phyloP scores from a whole-genome alignment of 2,797 vertebrate genomes.

The Rousettus madagascariensis region DNA sequence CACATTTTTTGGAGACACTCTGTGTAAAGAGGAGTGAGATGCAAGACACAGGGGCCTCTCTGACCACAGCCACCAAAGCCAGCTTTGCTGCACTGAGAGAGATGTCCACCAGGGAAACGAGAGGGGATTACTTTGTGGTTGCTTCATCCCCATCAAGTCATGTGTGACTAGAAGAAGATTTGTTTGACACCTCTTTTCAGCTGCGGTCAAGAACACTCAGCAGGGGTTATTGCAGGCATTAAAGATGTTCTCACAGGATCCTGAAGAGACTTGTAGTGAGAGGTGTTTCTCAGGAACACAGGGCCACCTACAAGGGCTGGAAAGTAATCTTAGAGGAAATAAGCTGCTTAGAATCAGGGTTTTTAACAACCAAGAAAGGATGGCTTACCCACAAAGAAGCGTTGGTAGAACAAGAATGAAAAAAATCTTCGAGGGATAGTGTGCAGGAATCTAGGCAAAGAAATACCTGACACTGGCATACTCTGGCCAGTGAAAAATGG shows the following conservation, averaged over 20 bases:
- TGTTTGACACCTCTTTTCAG: constrained; percentile 74
- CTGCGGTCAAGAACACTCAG: constrained; percentile 57
- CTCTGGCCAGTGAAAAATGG: neutral
- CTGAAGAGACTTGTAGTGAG: neutral
- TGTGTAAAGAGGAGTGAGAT: fast-evolving
- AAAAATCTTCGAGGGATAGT: neutral
- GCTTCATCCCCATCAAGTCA: neutral
- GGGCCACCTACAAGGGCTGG: neutral
- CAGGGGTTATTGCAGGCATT: constrained; percentile 39
- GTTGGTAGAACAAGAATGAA: neutral
- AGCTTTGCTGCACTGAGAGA: neutral
- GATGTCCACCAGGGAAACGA: fast-evolving
- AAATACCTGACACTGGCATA: neutral
- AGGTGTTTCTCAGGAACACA: neutral
- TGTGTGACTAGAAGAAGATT: constrained; percentile 62
- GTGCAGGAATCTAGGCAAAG: neutral
- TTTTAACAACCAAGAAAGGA: constrained; percentile 21
- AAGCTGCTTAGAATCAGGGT: constrained; percentile 18
- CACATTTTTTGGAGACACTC: neutral
- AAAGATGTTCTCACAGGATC: neutral
- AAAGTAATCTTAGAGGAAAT: constrained; percentile 14
- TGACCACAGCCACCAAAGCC: fast-evolving
- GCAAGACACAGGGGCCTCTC: neutral
- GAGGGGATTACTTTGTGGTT: neutral
- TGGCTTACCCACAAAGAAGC: neutral